A percentile compares a stretch with the other conserved stretches of the same genome.
Evolutionary conservation across 1,140 invertebrate species (phyloP).

Genomic region (Drosophila mayri): DNA sequence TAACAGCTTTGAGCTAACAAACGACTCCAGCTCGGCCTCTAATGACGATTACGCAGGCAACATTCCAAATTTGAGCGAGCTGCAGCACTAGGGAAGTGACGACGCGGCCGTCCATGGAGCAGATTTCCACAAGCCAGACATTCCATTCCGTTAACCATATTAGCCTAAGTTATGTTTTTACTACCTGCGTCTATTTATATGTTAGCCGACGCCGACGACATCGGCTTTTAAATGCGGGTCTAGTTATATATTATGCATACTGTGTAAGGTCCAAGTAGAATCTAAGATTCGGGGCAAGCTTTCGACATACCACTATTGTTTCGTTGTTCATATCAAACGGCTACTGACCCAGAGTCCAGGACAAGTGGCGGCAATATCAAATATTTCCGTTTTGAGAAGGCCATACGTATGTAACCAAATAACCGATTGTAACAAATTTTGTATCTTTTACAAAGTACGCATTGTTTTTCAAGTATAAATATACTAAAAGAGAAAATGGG

Average conservation of each 20-base stretch:
- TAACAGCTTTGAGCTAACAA: constrained; percentile 80
- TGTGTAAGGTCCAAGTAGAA: constrained; percentile 46
- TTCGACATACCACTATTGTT: constrained; percentile 27
- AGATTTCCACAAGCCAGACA: constrained; percentile 46
- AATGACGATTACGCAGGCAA: constrained; percentile 70
- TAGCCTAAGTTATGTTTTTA: constrained; percentile 33
- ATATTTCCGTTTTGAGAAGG: constrained; percentile 44
- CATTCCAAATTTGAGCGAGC: constrained; percentile 74
- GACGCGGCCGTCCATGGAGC: constrained; percentile 43
- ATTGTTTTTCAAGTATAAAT: constrained; percentile 47
- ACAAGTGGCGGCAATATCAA: constrained; percentile 38
- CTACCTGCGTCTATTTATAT: constrained; percentile 33
- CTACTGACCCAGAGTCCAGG: constrained; percentile 33
- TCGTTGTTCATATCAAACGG: constrained; percentile 26
- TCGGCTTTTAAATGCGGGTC: constrained; percentile 28
- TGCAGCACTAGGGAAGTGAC: constrained; percentile 41
- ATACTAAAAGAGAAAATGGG: constrained; percentile 21
- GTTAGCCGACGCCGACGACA: constrained; percentile 9
- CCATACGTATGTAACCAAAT: constrained; percentile 37
- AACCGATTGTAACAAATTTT: constrained; percentile 45
- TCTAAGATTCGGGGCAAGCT: constrained; percentile 45
- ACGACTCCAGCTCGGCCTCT: constrained; percentile 80
- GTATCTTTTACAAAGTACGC: constrained; percentile 57
- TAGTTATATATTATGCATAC: constrained; percentile 17
- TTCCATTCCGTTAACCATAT: constrained; percentile 64